Evolutionary conservation across 2,797 vertebrate species (phyloP), one percentile per base, ranked within the genome.

Genomic region (Myotis planiceps): DNA sequence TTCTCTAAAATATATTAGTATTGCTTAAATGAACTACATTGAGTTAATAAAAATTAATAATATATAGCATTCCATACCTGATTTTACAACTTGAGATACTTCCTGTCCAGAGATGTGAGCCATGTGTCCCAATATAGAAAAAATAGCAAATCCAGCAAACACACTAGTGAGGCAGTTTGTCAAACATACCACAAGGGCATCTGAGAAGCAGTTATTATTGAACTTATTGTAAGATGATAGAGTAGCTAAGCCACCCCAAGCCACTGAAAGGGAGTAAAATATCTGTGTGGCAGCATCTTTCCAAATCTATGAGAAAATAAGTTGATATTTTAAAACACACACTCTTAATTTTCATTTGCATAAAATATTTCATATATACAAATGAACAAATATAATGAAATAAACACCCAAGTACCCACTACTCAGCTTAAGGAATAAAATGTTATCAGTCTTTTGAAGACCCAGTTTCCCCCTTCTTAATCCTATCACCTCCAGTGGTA

Each of bases 81-180:
- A 99, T 88, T 99, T 98, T 49, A 99, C 99, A 0, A 99, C 99
- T 83, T 99, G 98, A 0, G 98, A 98, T 71, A 99, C 99, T 0
- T 99, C 99, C 90, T 98, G 98, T 81, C 98, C 85, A 0, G 99
- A 99, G 96, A 99, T 63, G 15, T 99, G 98, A 6, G 99, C 99
- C 99, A 99, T 99, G 85, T 99, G 99, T 63, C 99, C 99, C 97
- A 99, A 93, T 96, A 99, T 98, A 84, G 99, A 99, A 98, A 99
- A 99, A 97, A 99, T 99, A 9, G 99, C 99, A 97, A 99, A 99
- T 60, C 99, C 99, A 47, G 99, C 99, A 80, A 99, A 99, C 37
- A 99, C 91, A 3, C 99, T 99, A 79, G 99, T 99, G 53, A 97
- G 98, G 45, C 99, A 99, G 96, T 99, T 99, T 92, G 97, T 99